phyloP scores from a whole-genome alignment of 2,888 invertebrate species.

The Drosophila testacea region DNA sequence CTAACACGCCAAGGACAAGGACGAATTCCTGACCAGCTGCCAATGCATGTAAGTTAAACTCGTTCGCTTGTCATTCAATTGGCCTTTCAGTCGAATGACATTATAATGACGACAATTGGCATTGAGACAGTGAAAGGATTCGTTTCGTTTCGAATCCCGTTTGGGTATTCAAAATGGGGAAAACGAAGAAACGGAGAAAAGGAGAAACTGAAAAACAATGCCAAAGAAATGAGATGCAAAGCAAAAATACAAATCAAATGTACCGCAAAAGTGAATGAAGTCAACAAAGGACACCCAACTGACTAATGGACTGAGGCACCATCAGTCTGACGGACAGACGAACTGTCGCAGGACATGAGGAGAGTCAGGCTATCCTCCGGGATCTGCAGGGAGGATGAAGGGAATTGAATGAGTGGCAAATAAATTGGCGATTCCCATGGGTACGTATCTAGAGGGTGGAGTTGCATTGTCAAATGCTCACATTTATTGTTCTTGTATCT shows the following conservation, averaged over 20 bases:
- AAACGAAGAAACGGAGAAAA: background rate
- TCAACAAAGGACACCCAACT: conserved; percentile 68
- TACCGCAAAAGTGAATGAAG: conserved; percentile 80
- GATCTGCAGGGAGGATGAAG: background rate
- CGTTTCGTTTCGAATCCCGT: conserved; percentile 34
- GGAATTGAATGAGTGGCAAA: conserved; percentile 63
- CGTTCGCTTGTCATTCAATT: conserved; percentile 21
- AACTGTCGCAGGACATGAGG: conserved; percentile 42
- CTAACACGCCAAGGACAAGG: conserved; percentile 35
- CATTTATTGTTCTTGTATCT: conserved; percentile 62
- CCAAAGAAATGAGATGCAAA: conserved; percentile 42
- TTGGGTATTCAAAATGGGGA: conserved; percentile 41
- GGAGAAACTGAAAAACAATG: conserved; percentile 42
- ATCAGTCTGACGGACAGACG: conserved; percentile 19
- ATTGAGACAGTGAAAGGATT: conserved; percentile 61
- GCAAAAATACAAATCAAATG: conserved; percentile 76
- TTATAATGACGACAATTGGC: conserved; percentile 71
- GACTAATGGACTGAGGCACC: conserved; percentile 64
- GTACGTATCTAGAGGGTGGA: conserved; percentile 34
- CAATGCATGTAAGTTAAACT: conserved; percentile 29
- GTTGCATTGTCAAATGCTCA: conserved; percentile 71
- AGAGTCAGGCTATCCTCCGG: background rate
- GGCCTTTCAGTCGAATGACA: conserved; percentile 54
- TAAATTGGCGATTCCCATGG: conserved; percentile 79
- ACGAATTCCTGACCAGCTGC: conserved; percentile 37